Evolutionary conservation across 2,113 vertebrate genomes (phyloP).

Genomic region (Carettochelys insculpta): DNA sequence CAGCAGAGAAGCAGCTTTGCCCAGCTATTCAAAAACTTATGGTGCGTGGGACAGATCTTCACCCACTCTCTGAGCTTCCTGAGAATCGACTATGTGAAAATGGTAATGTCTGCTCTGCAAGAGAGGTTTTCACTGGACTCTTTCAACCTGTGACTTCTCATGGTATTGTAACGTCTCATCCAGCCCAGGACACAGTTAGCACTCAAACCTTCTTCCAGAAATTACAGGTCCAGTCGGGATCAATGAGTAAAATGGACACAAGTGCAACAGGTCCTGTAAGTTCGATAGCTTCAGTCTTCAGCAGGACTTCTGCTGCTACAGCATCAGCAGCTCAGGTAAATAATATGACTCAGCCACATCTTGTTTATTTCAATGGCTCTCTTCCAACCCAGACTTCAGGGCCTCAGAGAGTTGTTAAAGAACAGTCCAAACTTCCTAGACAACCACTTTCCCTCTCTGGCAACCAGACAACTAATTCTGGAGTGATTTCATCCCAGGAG

Average conservation of each 20-base stretch:
- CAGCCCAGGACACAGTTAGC: not conserved
- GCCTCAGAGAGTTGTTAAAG: slow-evolving; percentile 48
- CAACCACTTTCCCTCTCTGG: slow-evolving; percentile 48
- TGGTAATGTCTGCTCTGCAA: slow-evolving; percentile 26
- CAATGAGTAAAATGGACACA: slow-evolving; percentile 16
- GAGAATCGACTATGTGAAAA: slow-evolving; percentile 82
- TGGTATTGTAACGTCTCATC: not conserved
- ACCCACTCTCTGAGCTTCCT: slow-evolving; percentile 82
- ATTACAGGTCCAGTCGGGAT: slow-evolving; percentile 32
- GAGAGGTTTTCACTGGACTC: slow-evolving; percentile 78
- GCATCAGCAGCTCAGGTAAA: not conserved
- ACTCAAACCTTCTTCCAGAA: slow-evolving; percentile 68
- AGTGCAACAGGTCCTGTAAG: not conserved
- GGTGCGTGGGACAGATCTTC: slow-evolving; percentile 80
- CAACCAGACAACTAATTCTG: slow-evolving; percentile 52
- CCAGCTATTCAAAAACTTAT: slow-evolving; percentile 94
- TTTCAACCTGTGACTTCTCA: slow-evolving; percentile 70
- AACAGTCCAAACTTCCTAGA: slow-evolving; percentile 49
- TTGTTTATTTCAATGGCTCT: slow-evolving; percentile 71
- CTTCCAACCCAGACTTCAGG: slow-evolving; percentile 57
- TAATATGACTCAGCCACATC: slow-evolving; percentile 59
- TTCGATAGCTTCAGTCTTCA: not conserved
- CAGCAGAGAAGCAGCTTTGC: slow-evolving; percentile 77
- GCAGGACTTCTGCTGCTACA: slow-evolving; percentile 40
- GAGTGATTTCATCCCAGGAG: slow-evolving; percentile 87